These are phyloP conservation scores for Cerastis rubricosa DNA, from an alignment of 2,888 invertebrate species.

Conservation along the genomic window DNA sequence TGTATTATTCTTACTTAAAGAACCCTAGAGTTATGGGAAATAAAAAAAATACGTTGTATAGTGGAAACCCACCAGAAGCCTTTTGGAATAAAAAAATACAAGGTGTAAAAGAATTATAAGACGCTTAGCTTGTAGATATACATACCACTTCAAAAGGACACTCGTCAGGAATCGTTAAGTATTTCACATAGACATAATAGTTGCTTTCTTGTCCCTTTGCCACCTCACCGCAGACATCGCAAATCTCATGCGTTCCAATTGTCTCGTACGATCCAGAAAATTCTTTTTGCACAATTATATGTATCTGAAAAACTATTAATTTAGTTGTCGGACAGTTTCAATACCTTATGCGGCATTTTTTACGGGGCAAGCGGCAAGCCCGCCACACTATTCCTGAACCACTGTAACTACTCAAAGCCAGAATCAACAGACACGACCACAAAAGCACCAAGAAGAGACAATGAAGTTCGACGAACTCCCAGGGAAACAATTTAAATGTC, in stretches of 20 bases:
- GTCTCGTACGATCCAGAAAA: conserved; percentile 71
- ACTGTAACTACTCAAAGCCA: too few species aligned
- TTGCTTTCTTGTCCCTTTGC: conserved; percentile 65
- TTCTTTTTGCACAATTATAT: conserved; percentile 75
- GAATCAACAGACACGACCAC: too few species aligned
- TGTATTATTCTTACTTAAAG: too few species aligned
- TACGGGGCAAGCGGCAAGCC: too few species aligned
- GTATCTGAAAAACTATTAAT: conserved; percentile 69
- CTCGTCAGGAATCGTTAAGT: conserved; percentile 72
- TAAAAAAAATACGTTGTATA: neutral
- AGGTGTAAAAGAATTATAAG: neutral
- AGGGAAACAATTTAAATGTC: too few species aligned
- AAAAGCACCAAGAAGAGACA: too few species aligned
- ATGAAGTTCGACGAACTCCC: too few species aligned
- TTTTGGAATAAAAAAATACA: neutral
- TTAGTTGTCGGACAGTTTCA: neutral
- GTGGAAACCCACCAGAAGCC: neutral
- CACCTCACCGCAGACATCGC: conserved; percentile 76
- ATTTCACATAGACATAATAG: conserved; percentile 71
- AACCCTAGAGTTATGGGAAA: too few species aligned
- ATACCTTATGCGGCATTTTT: neutral
- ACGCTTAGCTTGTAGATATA: conserved; percentile 28
- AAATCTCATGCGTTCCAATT: conserved; percentile 73
- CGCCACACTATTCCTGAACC: too few species aligned
- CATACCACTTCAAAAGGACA: conserved; percentile 80